These are phyloP conservation scores for Conistra vaccinii DNA, from an alignment of 2,888 invertebrate species.

Conservation along the genomic window DNA sequence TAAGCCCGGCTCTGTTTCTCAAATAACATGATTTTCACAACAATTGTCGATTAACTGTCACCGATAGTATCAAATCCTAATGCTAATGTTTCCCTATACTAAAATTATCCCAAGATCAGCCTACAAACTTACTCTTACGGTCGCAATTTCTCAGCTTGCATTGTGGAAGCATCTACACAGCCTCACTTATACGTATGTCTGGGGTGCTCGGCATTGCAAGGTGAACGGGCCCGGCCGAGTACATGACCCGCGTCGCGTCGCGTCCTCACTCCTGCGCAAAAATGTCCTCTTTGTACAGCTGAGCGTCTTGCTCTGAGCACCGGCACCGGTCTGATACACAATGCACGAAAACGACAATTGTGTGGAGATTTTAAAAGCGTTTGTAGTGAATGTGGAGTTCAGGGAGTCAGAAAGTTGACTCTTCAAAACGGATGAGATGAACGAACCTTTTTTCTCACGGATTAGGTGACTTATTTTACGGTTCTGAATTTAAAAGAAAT, in stretches of 20 bases:
- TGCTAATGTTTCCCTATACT: not conserved
- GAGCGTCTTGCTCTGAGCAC: conserved; percentile 42
- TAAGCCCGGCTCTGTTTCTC: no score
- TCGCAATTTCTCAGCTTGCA: not conserved
- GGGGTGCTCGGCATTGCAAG: conserved; percentile 85
- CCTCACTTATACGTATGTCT: conserved; percentile 36
- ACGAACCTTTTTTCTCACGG: not conserved
- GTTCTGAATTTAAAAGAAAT: not conserved
- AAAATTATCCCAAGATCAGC: not conserved
- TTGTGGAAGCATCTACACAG: conserved; percentile 15
- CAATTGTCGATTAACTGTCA: not conserved
- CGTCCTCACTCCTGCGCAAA: conserved; percentile 62
- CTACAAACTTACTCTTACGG: not conserved
- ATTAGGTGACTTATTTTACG: not conserved
- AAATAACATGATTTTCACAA: not conserved
- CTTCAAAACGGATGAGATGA: not conserved
- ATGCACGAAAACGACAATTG: not conserved
- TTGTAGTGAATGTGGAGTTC: not conserved
- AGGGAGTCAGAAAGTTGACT: not conserved
- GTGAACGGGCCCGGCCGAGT: conserved; percentile 80
- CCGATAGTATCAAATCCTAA: not conserved
- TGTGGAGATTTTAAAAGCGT: not conserved
- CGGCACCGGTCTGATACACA: conserved; percentile 22
- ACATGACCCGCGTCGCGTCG: conserved; percentile 63
- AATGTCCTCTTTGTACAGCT: conserved; percentile 68